Base-by-base conservation (phyloP, 2,113 vertebrate species). In the Murina feae region DNA sequence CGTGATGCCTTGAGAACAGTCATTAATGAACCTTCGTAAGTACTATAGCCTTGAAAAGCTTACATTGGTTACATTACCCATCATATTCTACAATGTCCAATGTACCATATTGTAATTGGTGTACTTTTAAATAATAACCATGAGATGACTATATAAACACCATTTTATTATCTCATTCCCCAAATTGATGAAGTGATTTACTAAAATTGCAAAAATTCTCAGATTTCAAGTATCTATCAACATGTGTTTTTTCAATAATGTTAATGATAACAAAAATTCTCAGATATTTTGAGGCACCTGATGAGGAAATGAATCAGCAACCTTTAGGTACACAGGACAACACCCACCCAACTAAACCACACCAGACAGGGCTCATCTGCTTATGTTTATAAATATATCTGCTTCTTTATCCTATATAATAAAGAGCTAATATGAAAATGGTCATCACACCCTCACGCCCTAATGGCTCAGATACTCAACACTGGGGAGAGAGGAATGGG, bases 11-110 rank as follows among this genome's bases (percentile, higher is more conserved):
- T 99, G 94, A 99, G 97, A 2, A 25, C 96, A 0, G 98, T 99
- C 44, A 98, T 99, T 94, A 97, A 98, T 9, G 98, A 99, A 2
- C 96, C 98, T 92, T 98, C 92, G 99, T 99, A 96, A 99, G 99
- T 98, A 96, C 35, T 21, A 7, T 4, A 21, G 16, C 32, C 17
- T 63, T 51, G 28, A 51, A 60, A 53, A 4, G 4, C 5, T 80
- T 58, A 42, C 8, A 11, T 17, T 32, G 8, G n/a, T 37, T 58
- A 60, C 9, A 5, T 5, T 86, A 32, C 58, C 3, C 23, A 25
- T 32, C 10, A 6, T 60, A 37, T 6, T n/a, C 0, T 23, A 32
- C 65, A 71, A 11, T 28, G 30, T 32, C 12, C 23, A 65, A 8
- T 32, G 21, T 28, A 82, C 79, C 32, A n/a, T 42, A 12, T 63